Evolutionary conservation across 2,113 vertebrate species (phyloP), one percentile per base, ranked within the genome.

Genomic region (Helogale parvula): DNA sequence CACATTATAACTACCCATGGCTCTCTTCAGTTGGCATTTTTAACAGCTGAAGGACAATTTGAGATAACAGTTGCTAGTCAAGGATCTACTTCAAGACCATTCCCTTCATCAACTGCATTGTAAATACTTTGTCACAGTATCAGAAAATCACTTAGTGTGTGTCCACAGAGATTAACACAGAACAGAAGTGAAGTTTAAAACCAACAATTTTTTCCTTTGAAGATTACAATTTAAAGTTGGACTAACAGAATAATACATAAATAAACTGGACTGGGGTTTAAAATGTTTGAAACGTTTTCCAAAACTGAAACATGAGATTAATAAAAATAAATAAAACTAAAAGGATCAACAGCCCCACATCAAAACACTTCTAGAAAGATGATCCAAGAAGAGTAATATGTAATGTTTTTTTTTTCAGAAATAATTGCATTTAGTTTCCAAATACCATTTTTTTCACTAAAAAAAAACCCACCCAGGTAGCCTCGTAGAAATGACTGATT

Each of bases 361-460:
- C 38, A 85, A 96, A 63, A 91, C 45, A 93, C 41, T 93, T 92
- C 84, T 94, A 95, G 83, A 90, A 72, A 29, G 68, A 81, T 88
- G 15, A 72, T n/a, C 29, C 83, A 45, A 87, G n/a, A 90, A 63
- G 45, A 92, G 21, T 29, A 97, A 92, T 25, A 3, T 54, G 11
- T 82, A 50, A 52, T 16, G 94, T 90, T 69, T 69, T 95, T 90
- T 69, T 69, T 95, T 68, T 31, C 88, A 50, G 13, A 91, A 88
- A 71, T 71, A 96, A 79, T 54, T 72, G 90, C 1, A 80, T 80
- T 94, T 79, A 96, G 54, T 72, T 21, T 38, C 68, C 77, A 68
- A 85, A 86, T 47, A 71, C 12, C 17, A 69, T 79, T 83, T 92
- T 41, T 54, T 54, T 54, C 69, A 87, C 54, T 65, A 45, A 65